Evolutionary conservation across 2,888 invertebrate species (phyloP).

Genomic region (Uropetala carovei): DNA sequence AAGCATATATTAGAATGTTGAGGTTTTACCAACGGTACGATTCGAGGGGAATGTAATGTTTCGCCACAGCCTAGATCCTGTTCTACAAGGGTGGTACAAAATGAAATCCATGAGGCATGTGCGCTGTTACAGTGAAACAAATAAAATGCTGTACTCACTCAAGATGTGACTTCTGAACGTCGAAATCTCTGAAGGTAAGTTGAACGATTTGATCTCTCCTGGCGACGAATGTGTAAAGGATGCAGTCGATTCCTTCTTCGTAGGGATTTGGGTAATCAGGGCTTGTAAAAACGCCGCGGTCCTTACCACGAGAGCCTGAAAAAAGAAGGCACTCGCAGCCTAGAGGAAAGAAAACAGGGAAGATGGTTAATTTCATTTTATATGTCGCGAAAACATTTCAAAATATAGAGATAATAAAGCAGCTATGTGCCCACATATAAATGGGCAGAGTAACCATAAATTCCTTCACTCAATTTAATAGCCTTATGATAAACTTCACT

Average conservation of each 20-base stretch:
- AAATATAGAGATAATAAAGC: no score
- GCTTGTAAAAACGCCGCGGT: constrained; percentile 88
- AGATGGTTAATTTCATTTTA: no score
- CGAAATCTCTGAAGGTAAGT: constrained; percentile 87
- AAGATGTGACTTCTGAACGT: constrained; percentile 82
- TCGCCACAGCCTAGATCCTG: background rate
- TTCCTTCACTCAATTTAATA: no score
- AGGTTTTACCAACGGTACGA: background rate
- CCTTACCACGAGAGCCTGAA: constrained; percentile 87
- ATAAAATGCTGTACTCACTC: constrained; percentile 79
- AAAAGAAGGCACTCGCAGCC: constrained; percentile 91
- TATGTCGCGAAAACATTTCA: no score
- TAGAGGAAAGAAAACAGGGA: constrained; percentile 74
- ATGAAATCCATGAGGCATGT: no score
- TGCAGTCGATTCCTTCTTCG: constrained; percentile 85
- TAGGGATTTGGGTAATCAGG: constrained; percentile 90
- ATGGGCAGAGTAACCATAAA: no score
- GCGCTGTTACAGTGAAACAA: background rate
- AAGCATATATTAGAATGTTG: no score
- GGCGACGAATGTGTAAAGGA: constrained; percentile 90
- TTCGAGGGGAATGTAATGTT: background rate
- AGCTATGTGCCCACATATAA: no score
- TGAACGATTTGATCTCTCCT: constrained; percentile 88
- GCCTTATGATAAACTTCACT: no score
- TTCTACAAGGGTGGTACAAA: background rate